A percentile compares a stretch with the other conserved stretches of the same genome.
Evolutionary conservation across 2,113 vertebrate species (phyloP).

Genomic region (Sterna hirundo): DNA sequence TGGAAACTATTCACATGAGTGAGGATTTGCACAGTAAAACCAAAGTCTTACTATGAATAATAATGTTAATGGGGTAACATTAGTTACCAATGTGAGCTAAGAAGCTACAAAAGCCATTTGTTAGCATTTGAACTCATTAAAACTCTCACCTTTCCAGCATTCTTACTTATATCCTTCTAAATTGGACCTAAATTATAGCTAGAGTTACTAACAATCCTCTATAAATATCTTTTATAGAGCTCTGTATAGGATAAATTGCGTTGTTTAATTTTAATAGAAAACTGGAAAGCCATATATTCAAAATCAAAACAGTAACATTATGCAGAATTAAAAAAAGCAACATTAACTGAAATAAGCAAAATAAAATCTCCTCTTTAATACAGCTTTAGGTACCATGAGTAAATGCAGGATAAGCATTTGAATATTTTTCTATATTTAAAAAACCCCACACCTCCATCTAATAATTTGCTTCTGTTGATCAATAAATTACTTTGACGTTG

Average conservation of each 20-base stretch:
- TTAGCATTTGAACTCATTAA: background rate
- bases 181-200: background rate
- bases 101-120: background rate
- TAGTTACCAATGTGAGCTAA: background rate
- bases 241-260: background rate
- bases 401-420: background rate
- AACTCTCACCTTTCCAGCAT: background rate
- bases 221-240: background rate
- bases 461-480: background rate
- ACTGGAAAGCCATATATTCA: background rate
- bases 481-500: background rate
- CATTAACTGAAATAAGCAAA: background rate
- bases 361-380: background rate
- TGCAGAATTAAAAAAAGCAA: background rate
- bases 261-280: background rate
- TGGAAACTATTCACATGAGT: background rate
- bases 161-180: background rate
- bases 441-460: rapidly evolving
- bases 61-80: background rate
- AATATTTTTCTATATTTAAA: background rate
- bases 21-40: background rate
- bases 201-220: background rate
- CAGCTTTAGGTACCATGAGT: background rate
- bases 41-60: background rate
- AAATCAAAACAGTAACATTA: background rate